Conservation (phyloP, 2,113 vertebrate genomes). For the Gadus macrocephalus region DNA sequence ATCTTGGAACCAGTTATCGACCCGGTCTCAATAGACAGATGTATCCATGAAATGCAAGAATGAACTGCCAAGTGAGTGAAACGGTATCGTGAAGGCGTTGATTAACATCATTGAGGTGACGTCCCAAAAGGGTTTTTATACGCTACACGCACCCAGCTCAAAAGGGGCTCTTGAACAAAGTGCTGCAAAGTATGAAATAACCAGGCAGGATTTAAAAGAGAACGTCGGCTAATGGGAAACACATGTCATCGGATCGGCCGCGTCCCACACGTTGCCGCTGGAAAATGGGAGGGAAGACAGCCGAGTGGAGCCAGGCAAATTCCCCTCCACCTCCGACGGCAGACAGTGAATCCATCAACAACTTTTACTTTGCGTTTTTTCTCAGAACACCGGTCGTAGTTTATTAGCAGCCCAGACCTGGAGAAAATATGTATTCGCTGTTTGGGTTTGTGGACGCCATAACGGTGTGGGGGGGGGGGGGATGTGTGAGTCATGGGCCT, state of each 20-base stretch:
- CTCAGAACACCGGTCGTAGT: conserved; percentile 41
- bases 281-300: conserved; percentile 63
- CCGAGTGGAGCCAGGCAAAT: conserved; percentile 43
- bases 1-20: conserved; percentile 13
- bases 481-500: neutral
- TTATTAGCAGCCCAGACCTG: conserved; percentile 13
- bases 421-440: neutral
- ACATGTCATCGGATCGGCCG: conserved; percentile 58
- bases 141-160: conserved; percentile 17
- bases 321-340: conserved; percentile 50
- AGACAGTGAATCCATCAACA: conserved; percentile 46
- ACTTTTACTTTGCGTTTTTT: conserved; percentile 33
- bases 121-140: too few species aligned
- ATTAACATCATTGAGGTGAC: too few species aligned
- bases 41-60: too few species aligned
- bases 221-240: conserved; percentile 59
- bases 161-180: conserved; percentile 25
- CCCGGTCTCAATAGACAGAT: neutral
- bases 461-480: neutral
- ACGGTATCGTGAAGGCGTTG: too few species aligned
- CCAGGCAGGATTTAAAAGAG: conserved; percentile 3
- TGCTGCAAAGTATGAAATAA: conserved; percentile 40
- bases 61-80: too few species aligned
- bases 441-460: neutral
- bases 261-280: conserved; percentile 53